These are phyloP conservation scores for Temnothorax unifasciatus DNA, from an alignment of 2,888 invertebrate species.

Conservation along the genomic window DNA sequence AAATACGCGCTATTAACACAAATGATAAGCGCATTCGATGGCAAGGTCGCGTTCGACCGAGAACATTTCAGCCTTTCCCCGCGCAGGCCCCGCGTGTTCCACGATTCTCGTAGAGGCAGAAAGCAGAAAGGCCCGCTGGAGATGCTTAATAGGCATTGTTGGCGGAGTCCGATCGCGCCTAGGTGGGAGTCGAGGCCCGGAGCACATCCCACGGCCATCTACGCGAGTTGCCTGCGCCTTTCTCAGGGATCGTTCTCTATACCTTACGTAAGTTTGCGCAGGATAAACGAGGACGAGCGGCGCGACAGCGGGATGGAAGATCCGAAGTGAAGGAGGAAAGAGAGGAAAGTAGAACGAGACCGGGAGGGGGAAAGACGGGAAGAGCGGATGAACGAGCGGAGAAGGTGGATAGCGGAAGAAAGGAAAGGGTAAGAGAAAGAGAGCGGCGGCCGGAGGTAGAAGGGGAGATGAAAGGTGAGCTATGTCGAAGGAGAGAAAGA, in stretches of 20 bases:
- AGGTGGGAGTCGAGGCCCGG: constrained; percentile 84
- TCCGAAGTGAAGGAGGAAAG: constrained; percentile 34
- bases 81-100: constrained; percentile 49
- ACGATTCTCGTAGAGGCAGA: constrained; percentile 34
- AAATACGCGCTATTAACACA: background rate
- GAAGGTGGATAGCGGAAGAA: constrained; percentile 69
- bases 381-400: constrained; percentile 53
- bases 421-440: constrained; percentile 58
- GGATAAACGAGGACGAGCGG: constrained; percentile 50
- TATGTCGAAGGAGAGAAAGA: constrained; percentile 63
- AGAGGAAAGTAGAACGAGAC: constrained; percentile 44
- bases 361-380: background rate
- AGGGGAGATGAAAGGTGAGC: constrained; percentile 70
- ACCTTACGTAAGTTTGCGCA: constrained; percentile 68
- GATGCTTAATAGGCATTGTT: constrained; percentile 80
- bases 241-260: constrained; percentile 80
- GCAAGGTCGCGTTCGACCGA: constrained; percentile 29
- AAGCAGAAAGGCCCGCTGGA: constrained; percentile 28
- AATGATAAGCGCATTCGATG: constrained; percentile 3
- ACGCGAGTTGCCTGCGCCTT: constrained; percentile 81
- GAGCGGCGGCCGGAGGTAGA: constrained; percentile 65
- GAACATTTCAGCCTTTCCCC: constrained; percentile 24
- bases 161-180: constrained; percentile 69
- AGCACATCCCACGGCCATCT: constrained; percentile 85
- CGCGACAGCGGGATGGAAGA: constrained; percentile 20